Evolutionary conservation across 2,797 vertebrate genomes (phyloP).

Genomic region (Rhynchotus rufescens): DNA sequence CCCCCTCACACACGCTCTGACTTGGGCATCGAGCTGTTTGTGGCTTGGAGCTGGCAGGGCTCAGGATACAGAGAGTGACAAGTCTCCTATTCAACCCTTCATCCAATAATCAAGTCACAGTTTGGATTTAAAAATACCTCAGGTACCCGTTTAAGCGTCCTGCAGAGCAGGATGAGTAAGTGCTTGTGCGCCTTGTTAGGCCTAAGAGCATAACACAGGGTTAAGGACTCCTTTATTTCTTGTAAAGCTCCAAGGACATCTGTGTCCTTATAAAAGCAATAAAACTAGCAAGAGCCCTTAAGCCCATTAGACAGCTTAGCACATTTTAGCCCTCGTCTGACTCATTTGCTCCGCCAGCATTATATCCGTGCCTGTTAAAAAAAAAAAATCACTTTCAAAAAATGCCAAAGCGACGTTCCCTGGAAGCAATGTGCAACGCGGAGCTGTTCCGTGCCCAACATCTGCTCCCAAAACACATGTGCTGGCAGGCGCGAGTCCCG

Average conservation of each 20-base stretch:
- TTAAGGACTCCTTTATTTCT: not conserved
- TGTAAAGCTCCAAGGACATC: not conserved
- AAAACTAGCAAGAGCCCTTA: not conserved
- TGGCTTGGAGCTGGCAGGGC: fast-evolving
- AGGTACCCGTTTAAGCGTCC: not conserved
- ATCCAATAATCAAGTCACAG: not conserved
- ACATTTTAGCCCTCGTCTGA: not conserved
- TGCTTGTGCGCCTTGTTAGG: not conserved
- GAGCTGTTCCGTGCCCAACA: not conserved
- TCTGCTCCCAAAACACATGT: not conserved
- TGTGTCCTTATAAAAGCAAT: not conserved
- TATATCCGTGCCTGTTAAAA: not conserved
- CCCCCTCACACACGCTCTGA: fast-evolving
- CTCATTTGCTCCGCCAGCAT: not conserved
- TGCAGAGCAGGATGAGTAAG: not conserved
- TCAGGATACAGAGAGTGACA: not conserved
- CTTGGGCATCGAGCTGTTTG: not conserved
- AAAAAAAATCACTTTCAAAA: not conserved
- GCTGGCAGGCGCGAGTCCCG: not conserved
- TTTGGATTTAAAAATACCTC: not conserved
- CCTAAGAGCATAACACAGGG: not conserved
- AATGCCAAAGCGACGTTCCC: not conserved
- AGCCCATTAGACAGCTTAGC: not conserved
- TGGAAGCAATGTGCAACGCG: not conserved
- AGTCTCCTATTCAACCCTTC: not conserved